These are phyloP conservation scores for Oxygymnocypris stewartii DNA, from an alignment of 2,113 vertebrate genomes.

Conservation along the genomic window DNA sequence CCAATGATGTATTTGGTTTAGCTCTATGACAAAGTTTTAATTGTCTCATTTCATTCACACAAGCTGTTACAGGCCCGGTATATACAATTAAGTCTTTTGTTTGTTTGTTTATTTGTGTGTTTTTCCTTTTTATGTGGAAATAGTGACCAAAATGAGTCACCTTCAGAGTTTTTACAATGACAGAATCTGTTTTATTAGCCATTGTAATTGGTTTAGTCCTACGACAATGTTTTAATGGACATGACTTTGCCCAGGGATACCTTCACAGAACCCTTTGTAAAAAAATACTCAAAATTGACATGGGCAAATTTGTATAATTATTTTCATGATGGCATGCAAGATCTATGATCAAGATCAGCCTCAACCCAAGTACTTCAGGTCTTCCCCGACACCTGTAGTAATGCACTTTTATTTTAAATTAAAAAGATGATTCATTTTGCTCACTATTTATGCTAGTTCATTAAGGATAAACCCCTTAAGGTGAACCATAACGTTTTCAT, in stretches of 20 bases:
- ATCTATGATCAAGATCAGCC: neutral
- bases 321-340: neutral
- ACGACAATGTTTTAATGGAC: no score
- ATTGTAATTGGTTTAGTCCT: no score
- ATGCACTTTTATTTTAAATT: no score
- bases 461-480: no score
- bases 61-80: neutral
- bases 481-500: no score
- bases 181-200: no score
- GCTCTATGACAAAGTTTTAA: neutral
- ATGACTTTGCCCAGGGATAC: no score
- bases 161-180: no score
- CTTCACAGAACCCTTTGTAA: no score
- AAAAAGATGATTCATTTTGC: no score
- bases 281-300: no score
- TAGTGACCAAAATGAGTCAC: neutral
- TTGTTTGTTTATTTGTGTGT: neutral
- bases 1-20: neutral
- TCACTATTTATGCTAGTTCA: neutral
- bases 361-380: neutral
- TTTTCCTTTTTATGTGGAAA: neutral
- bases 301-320: no score
- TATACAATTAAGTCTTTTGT: neutral
- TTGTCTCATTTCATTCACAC: neutral
- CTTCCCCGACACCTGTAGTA: neutral